Percentiles rank a stretch among this genome's conserved stretches.
phyloP scores from a whole-genome alignment of 2,797 vertebrate species.

The Lithobates pipiens region DNA sequence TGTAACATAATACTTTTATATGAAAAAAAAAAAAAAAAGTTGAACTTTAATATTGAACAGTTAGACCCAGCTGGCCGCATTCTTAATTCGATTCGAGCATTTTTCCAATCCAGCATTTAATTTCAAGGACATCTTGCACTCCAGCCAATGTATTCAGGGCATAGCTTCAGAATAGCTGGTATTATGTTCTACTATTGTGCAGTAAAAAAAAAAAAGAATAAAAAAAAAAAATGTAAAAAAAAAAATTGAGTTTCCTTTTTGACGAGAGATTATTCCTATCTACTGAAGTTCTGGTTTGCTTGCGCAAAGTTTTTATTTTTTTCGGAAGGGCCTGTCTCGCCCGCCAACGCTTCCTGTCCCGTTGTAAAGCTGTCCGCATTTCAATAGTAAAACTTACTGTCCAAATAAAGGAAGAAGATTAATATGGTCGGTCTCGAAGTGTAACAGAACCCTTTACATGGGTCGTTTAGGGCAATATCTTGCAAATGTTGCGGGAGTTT shows the following conservation, averaged over 20 bases:
- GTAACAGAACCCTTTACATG: constrained; percentile 49
- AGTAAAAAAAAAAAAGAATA: not conserved
- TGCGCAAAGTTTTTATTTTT: not conserved
- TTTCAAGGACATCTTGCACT: constrained; percentile 14
- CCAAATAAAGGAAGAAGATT: constrained; percentile 47
- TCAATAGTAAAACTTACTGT: constrained; percentile 42
- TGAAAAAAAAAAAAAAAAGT: not conserved
- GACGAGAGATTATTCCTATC: constrained; percentile 38
- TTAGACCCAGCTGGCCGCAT: not conserved
- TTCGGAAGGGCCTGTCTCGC: not conserved
- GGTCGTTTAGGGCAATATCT: constrained; percentile 51
- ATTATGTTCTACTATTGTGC: constrained; percentile 39
- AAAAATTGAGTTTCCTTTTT: constrained; percentile 16
- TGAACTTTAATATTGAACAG: constrained; percentile 49
- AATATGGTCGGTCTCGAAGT: constrained; percentile 22
- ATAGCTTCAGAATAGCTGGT: constrained; percentile 47
- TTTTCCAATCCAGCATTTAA: not conserved
- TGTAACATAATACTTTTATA: constrained; percentile 32
- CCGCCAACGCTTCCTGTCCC: not conserved
- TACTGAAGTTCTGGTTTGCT: constrained; percentile 25
- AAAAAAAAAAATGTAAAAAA: not conserved
- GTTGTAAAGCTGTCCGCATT: constrained; percentile 48
- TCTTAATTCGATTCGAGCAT: constrained; percentile 42
- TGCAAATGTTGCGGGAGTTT: constrained; percentile 18
- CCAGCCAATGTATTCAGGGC: constrained; percentile 39